These are phyloP conservation scores for Corydoras maculifer DNA, from an alignment of 2,113 vertebrate species.

Conservation along the genomic window DNA sequence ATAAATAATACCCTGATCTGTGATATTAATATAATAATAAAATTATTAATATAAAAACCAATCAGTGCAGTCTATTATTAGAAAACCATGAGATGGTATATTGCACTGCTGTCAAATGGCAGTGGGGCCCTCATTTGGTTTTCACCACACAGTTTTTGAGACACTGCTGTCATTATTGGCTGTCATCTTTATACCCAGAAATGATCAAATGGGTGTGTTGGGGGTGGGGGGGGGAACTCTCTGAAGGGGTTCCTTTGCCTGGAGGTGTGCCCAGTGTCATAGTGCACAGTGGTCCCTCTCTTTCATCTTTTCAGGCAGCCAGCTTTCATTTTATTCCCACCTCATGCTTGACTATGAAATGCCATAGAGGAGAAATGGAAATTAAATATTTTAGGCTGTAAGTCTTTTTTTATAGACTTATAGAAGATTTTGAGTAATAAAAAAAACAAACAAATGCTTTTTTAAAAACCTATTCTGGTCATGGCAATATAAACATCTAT, in stretches of 20 bases:
- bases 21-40: too few species aligned
- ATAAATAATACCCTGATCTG: too few species aligned
- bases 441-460: too few species aligned
- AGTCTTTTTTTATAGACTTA: conserved; percentile 19
- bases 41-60: too few species aligned
- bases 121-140: conserved; percentile 7
- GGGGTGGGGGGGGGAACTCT: conserved; percentile 36
- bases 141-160: conserved; percentile 23
- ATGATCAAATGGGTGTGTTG: conserved; percentile 57
- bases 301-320: conserved; percentile 31
- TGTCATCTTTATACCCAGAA: conserved; percentile 46
- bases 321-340: conserved; percentile 35
- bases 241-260: conserved; percentile 45
- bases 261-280: conserved; percentile 49
- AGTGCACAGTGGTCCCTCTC: conserved; percentile 35
- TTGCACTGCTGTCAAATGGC: background rate
- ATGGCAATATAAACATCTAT: too few species aligned
- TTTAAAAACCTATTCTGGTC: too few species aligned
- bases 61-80: too few species aligned
- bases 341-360: conserved; percentile 31
- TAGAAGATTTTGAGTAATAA: too few species aligned
- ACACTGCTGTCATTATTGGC: conserved; percentile 32
- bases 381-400: conserved; percentile 26
- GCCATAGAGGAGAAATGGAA: conserved; percentile 23
- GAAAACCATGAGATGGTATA: too few species aligned